Conservation (phyloP, 2,888 invertebrate species). For the Eremobia ochroleuca region DNA sequence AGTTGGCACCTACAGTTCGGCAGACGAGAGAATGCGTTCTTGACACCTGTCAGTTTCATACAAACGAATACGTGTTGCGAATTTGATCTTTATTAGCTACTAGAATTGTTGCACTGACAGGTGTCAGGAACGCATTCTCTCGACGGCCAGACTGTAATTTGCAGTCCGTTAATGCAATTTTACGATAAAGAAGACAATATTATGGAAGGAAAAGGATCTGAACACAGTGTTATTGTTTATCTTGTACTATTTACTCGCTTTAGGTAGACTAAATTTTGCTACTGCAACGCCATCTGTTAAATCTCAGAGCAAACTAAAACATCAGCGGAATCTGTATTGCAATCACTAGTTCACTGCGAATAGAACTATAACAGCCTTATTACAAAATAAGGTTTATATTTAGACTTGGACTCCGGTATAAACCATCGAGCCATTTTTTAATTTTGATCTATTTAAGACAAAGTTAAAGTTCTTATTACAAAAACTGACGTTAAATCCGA, state of each 20-base stretch:
- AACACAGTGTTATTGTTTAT: neutral
- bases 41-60: neutral
- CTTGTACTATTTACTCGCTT: slow-evolving; percentile 7
- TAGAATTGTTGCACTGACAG: too few relatives aligned
- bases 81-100: neutral
- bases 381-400: neutral
- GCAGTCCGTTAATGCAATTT: neutral
- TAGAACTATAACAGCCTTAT: neutral
- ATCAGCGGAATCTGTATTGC: neutral
- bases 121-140: neutral
- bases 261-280: neutral
- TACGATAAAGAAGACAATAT: neutral
- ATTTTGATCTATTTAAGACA: neutral
- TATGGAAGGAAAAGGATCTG: neutral
- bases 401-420: neutral
- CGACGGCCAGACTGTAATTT: neutral
- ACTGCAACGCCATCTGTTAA: neutral
- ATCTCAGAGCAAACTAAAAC: neutral
- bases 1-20: neutral
- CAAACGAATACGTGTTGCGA: neutral
- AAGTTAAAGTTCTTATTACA: neutral
- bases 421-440: neutral
- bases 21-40: neutral
- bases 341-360: neutral
- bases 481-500: neutral